A percentile compares a stretch with the other conserved stretches of the same genome.
Evolutionary conservation across 2,113 vertebrate species (phyloP).

Genomic region (Sturnira hondurensis): DNA sequence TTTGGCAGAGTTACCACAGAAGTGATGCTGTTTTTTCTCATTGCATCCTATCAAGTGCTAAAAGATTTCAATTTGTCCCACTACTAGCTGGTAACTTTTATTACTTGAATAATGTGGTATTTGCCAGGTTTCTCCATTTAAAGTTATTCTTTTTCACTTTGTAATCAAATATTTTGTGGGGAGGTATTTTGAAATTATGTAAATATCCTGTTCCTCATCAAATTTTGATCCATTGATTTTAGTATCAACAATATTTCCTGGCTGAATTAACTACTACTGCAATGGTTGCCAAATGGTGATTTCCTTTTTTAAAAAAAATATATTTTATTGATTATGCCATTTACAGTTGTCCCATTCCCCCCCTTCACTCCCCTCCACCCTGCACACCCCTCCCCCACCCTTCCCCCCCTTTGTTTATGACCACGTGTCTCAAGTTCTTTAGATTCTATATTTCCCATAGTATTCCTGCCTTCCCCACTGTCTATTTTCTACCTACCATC

Average conservation of each 20-base stretch:
- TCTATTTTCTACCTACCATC: too few relatives aligned
- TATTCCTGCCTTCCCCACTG: too few relatives aligned
- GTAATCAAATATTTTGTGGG: not conserved
- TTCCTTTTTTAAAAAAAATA: too few relatives aligned
- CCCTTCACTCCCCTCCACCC: too few relatives aligned
- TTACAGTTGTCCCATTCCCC: too few relatives aligned
- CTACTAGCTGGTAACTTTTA: not conserved
- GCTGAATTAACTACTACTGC: not conserved
- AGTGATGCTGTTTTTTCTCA: not conserved
- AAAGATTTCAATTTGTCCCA: not conserved
- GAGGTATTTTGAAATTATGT: not conserved
- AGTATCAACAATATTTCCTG: not conserved
- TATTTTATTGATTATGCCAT: too few relatives aligned
- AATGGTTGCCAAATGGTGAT: not conserved
- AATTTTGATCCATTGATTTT: constrained; percentile 18
- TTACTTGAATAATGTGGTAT: not conserved
- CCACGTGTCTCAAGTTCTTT: too few relatives aligned
- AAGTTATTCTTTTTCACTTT: constrained; percentile 7
- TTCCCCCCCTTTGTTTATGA: too few relatives aligned
- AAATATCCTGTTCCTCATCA: not conserved
- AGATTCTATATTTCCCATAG: too few relatives aligned
- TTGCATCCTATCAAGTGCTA: not conserved
- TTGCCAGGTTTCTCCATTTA: not conserved
- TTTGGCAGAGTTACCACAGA: not conserved
- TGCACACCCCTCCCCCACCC: too few relatives aligned